Conservation (phyloP, 1,140 invertebrate genomes). For the Pseudachorutes palmiensis region DNA sequence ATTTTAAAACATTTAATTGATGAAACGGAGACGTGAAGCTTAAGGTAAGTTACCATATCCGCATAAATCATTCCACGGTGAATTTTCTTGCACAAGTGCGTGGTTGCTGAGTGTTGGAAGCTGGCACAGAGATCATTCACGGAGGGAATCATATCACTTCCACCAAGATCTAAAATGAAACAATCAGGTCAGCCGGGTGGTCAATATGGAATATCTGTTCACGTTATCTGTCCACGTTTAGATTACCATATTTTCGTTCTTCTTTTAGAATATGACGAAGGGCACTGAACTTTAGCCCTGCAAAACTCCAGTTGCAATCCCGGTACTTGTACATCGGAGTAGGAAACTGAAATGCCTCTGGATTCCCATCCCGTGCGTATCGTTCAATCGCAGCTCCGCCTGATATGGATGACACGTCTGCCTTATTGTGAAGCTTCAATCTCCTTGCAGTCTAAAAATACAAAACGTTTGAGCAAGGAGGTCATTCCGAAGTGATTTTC, state of each 20-base stretch:
- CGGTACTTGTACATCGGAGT: conserved; percentile 47
- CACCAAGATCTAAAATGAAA: conserved; percentile 45
- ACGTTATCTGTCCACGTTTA: too few relatives aligned
- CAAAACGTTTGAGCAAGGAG: not conserved
- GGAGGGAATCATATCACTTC: conserved; percentile 64
- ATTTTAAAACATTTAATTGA: conserved; percentile 45
- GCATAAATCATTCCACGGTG: conserved; percentile 73
- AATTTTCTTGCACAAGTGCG: conserved; percentile 70
- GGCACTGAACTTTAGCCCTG: conserved; percentile 58
- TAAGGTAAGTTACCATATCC: conserved; percentile 45
- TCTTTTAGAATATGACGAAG: conserved; percentile 48
- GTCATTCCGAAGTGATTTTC: not conserved
- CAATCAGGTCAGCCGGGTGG: not conserved
- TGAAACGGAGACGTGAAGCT: not conserved
- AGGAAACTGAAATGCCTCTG: conserved; percentile 58
- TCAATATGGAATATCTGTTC: not conserved
- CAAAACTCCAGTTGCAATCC: conserved; percentile 79
- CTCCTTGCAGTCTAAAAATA: conserved; percentile 62
- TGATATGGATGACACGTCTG: conserved; percentile 59
- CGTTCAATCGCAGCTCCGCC: conserved; percentile 81
- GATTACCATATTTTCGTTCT: conserved; percentile 52
- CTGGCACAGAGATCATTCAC: conserved; percentile 78
- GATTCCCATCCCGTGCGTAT: conserved; percentile 62
- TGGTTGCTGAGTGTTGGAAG: conserved; percentile 63
- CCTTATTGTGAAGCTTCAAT: conserved; percentile 71